A percentile compares a stretch with the other conserved stretches of the same genome.
These are phyloP conservation scores for Nestor notabilis DNA, from an alignment of 2,113 vertebrate genomes.

Conservation along the genomic window DNA sequence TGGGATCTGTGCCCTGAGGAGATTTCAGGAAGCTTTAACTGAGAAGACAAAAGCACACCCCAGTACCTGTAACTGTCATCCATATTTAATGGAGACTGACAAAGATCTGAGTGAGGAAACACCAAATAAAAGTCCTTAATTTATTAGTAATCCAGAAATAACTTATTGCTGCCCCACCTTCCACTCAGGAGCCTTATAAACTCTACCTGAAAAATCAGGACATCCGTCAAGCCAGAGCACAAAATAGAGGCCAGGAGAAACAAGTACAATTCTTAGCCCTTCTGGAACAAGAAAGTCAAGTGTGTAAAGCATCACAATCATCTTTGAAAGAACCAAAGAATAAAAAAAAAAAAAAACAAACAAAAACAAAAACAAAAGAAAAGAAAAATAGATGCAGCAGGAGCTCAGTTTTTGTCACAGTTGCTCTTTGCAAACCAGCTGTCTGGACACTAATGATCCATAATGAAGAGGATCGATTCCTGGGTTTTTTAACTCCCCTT, in stretches of 20 bases:
- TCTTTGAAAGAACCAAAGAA: neutral
- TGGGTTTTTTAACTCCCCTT: neutral
- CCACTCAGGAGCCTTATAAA: neutral
- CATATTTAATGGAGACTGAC: neutral
- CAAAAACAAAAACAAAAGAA: neutral
- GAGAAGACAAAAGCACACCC: neutral
- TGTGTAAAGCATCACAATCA: neutral
- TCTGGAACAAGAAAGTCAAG: neutral
- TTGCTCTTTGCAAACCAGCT: neutral
- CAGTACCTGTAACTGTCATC: neutral
- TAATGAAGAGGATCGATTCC: neutral
- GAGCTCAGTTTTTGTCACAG: neutral
- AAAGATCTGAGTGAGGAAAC: neutral
- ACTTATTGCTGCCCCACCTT: neutral
- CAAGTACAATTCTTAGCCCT: fast-evolving
- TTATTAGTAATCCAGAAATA: neutral
- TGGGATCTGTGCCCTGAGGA: neutral
- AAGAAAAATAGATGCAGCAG: neutral
- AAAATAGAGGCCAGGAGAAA: neutral
- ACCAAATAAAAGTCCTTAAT: neutral
- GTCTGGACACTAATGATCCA: neutral
- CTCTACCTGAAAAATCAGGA: neutral
- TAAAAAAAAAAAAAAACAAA: neutral
- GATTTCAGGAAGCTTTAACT: neutral
- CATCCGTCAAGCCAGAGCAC: neutral